phyloP scores from a whole-genome alignment of 2,113 vertebrate species.

The Saimiri boliviensis region DNA sequence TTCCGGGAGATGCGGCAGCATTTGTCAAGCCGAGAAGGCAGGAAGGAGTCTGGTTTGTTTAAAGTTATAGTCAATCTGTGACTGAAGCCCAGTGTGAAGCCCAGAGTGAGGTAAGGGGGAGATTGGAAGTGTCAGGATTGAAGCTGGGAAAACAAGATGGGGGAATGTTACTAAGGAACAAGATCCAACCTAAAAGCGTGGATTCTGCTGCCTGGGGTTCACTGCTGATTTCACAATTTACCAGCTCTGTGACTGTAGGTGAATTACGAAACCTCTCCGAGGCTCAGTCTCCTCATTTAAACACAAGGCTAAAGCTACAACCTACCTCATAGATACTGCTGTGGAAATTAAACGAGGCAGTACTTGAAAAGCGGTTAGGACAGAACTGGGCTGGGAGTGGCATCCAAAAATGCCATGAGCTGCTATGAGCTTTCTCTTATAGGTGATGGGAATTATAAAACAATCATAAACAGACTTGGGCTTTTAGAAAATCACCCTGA shows the following conservation, averaged over 20 bases:
- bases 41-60: constrained; percentile 31
- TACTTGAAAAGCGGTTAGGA: not conserved
- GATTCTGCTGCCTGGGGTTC: not conserved
- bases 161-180: not conserved
- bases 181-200: not conserved
- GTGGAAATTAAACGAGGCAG: not conserved
- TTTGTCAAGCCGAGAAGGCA: constrained; percentile 8
- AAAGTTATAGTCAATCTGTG: constrained; percentile 17
- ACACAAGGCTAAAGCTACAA: not conserved
- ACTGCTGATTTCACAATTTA: not conserved
- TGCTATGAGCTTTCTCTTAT: not conserved
- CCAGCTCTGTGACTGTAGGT: not conserved
- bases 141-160: not conserved
- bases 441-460: not conserved
- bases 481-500: constrained; percentile 10
- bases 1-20: not conserved
- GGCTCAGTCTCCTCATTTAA: not conserved
- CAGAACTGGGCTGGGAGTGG: not conserved
- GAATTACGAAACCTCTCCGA: not conserved
- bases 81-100: not conserved
- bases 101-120: not conserved
- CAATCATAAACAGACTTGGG: not conserved
- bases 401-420: not conserved
- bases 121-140: not conserved
- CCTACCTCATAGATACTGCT: not conserved